phyloP scores from a whole-genome alignment of 92 coral and sea anemone species.

The Nematostella vectensis region DNA sequence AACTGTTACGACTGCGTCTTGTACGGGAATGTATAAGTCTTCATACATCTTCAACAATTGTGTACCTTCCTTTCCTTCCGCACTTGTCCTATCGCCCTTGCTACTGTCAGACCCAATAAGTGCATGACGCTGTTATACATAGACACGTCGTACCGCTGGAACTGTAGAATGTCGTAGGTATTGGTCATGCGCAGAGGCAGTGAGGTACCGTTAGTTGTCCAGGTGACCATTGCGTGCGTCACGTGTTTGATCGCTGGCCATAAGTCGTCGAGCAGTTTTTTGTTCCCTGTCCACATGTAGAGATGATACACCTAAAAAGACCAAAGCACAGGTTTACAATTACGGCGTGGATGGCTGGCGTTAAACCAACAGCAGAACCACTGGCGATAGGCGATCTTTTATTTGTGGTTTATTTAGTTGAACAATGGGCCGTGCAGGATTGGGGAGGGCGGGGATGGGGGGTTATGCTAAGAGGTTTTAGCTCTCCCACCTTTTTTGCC shows the following conservation, averaged over 20 bases:
- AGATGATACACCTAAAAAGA: slow-evolving; percentile 58
- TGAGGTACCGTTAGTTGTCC: slow-evolving; percentile 52
- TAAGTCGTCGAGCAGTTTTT: slow-evolving; percentile 46
- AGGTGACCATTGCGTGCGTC: slow-evolving; percentile 44
- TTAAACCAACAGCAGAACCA: background rate
- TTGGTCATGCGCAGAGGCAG: slow-evolving; percentile 72
- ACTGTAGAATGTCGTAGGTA: slow-evolving; percentile 63
- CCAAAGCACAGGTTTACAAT: too few species aligned
- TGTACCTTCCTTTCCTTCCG: slow-evolving; percentile 26
- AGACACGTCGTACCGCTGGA: slow-evolving; percentile 60
- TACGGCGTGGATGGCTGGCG: background rate
- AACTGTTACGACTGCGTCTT: too few species aligned
- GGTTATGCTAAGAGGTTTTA: too few species aligned
- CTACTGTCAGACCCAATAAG: slow-evolving; percentile 54
- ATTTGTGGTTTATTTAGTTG: background rate
- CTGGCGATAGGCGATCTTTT: background rate
- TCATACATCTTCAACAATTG: too few species aligned
- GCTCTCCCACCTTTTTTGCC: too few species aligned
- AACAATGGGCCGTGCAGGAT: too few species aligned
- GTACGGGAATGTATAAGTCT: too few species aligned
- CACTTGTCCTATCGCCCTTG: slow-evolving; percentile 38
- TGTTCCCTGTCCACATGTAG: slow-evolving; percentile 67
- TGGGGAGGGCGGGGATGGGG: too few species aligned
- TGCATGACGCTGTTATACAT: slow-evolving; percentile 81
- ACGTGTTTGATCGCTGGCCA: slow-evolving; percentile 78